Base-by-base conservation (phyloP, 2,113 vertebrate species). In the Arenaria interpres region DNA sequence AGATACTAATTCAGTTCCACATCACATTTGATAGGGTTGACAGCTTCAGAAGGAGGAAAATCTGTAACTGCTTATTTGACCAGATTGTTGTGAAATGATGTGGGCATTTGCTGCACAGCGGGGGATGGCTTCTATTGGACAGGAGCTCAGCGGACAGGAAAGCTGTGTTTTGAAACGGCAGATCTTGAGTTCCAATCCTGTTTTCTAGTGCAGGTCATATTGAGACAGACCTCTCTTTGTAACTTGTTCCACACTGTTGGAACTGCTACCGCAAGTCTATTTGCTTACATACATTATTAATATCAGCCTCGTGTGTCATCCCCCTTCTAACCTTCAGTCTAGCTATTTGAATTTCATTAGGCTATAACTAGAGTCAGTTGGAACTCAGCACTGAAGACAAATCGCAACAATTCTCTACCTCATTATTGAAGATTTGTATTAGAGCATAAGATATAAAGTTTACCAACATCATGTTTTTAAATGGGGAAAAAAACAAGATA, bases 281-380 rank as follows among this genome's bases (percentile, higher is more conserved):
- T 95, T 95, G 80, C 84, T 88, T 80, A 66, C 92, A 97, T 97
- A 68, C 90, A 96, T 97, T 97, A 95, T 96, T 95, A 89, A 93
- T 96, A 94, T 77, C 93, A 91, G 87, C 80, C 77, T 89, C 93
- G 39, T 83, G 88, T 96, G 96, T 85, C 88, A 96, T 86, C 60
- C 16, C 74, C 93, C 72, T 75, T 80, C 86, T 95, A 95, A 96
- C 95, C 95, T 91, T 93, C 88, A 96, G 84, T 85, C 91, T 83
- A 63, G 85, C 79, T 95, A 96, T 93, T 92, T 97, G 93, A 96
- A 97, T 96, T 96, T 95, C 94, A 95, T 97, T 91, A 94, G 84
- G 84, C 60, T 94, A 4, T 75, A 87, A 79, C 77, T 59, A 87
- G 43, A 90, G 80, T 50, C 80, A 48, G 64, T 25, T 48, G 79